Evolutionary conservation across 2,888 invertebrate species (phyloP), one percentile per base, ranked within the genome.

Genomic region (Lagria hirta): DNA sequence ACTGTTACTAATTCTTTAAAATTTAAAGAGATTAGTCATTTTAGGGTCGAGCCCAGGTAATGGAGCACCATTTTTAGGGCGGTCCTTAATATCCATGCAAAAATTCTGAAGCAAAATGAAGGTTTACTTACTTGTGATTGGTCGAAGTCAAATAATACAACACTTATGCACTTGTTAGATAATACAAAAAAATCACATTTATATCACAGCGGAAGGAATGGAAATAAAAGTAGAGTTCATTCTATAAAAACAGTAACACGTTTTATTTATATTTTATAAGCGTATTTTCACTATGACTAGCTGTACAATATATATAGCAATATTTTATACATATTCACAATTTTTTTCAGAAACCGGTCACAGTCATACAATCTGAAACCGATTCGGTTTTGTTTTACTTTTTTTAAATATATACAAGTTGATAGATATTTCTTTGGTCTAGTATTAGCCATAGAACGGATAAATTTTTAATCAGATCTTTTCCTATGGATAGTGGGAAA

Each of bases 161-260:
- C n/a, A n/a, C n/a, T n/a, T n/a, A n/a, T n/a, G n/a, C n/a, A n/a
- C n/a, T n/a, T n/a, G n/a, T n/a, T n/a, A n/a, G n/a, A n/a, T n/a
- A n/a, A n/a, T n/a, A n/a, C n/a, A n/a, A n/a, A n/a, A n/a, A n/a
- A n/a, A n/a, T n/a, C n/a, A n/a, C n/a, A 20, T 29, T 13, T 13
- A 26, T 16, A 15, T 26, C 30, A 20, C 23, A 23, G 16, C 37
- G 27, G 23, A 8, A 15, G 32, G 30, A 28, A 17, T 17, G 13
- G 54, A 55, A 69, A 67, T 59, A 61, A 69, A 70, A 70, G 69
- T 57, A 68, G 54, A 51, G 59, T 67, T 69, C 59, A 68, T 71
- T 70, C 70, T 71, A 71, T 71, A 72, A 72, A 72, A 72, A 72
- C 72, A 72, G 69, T 72, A 72, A 72, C 72, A 70, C 70, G 66